Conservation (phyloP, 1,140 invertebrate genomes). For the Neodiprion lecontei region DNA sequence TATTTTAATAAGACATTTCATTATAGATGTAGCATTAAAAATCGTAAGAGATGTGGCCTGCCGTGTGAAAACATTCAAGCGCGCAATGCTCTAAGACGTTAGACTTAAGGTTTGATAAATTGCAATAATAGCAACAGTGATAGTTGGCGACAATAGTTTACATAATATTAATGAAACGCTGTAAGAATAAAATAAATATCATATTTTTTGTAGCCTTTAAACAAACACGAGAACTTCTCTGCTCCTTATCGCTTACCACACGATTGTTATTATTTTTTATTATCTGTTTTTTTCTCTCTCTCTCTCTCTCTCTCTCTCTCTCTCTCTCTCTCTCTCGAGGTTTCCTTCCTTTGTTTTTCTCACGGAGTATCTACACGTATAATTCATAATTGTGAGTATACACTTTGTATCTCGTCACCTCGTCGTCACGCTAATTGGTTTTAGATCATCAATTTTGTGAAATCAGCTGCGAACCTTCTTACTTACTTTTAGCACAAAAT, state of each 20-base stretch:
- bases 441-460: not conserved
- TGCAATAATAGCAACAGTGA: not conserved
- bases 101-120: not conserved
- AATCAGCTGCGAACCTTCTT: not conserved
- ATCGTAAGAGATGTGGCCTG: not conserved
- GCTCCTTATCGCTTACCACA: not conserved
- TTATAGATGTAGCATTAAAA: no score
- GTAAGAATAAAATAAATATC: slow-evolving; percentile 1
- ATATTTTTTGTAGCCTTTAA: not conserved
- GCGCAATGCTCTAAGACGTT: not conserved
- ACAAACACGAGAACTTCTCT: not conserved
- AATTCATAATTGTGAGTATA: not conserved
- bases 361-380: not conserved
- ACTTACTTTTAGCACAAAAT: not conserved
- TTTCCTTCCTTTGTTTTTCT: not conserved
- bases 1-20: not conserved
- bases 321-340: no score
- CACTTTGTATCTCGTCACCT: not conserved
- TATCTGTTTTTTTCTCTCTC: no score
- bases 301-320: no score
- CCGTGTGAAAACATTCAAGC: not conserved
- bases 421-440: not conserved
- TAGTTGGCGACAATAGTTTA: not conserved
- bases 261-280: no score
- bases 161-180: not conserved